Conservation (phyloP, 1,140 invertebrate species). For the Drosophila arawakana region DNA sequence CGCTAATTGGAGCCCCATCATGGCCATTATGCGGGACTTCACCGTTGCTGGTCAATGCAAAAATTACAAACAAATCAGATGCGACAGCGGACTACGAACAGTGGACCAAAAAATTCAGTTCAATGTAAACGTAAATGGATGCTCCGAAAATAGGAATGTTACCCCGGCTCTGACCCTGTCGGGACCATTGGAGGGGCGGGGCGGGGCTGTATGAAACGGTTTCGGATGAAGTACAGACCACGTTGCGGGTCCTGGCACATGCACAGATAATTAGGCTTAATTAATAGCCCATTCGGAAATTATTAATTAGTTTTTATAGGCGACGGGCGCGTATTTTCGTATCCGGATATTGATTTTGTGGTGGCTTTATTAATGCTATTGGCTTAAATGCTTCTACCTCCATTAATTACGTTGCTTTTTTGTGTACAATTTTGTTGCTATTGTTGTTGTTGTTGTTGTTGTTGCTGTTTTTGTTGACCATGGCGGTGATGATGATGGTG, state of each 20-base stretch:
- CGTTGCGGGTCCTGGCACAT: slow-evolving; percentile 77
- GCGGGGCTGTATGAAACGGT: neutral
- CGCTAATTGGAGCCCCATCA: slow-evolving; percentile 57
- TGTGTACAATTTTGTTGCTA: slow-evolving; percentile 69
- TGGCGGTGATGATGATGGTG: slow-evolving; percentile 7
- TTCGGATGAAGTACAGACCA: slow-evolving; percentile 59
- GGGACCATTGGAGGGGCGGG: neutral
- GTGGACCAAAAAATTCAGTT: slow-evolving; percentile 11
- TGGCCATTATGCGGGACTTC: slow-evolving; percentile 63
- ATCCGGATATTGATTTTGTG: slow-evolving; percentile 85
- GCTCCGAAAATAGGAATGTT: slow-evolving; percentile 35
- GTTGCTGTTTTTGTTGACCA: slow-evolving; percentile 25
- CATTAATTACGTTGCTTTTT: slow-evolving; percentile 84
- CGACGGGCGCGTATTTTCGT: slow-evolving; percentile 83
- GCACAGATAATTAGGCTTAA: slow-evolving; percentile 84
- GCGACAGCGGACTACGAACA: slow-evolving; percentile 11
- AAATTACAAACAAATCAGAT: slow-evolving; percentile 61
- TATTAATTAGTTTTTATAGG: slow-evolving; percentile 85
- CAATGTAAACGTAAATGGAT: slow-evolving; percentile 17
- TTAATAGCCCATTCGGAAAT: slow-evolving; percentile 85
- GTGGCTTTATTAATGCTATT: slow-evolving; percentile 85
- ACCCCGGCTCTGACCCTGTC: neutral
- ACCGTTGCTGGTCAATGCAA: slow-evolving; percentile 17
- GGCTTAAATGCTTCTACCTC: slow-evolving; percentile 84
- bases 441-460: slow-evolving; percentile 38